phyloP scores from a whole-genome alignment of 2,888 invertebrate species.

The Chrysomela aeneicollis region DNA sequence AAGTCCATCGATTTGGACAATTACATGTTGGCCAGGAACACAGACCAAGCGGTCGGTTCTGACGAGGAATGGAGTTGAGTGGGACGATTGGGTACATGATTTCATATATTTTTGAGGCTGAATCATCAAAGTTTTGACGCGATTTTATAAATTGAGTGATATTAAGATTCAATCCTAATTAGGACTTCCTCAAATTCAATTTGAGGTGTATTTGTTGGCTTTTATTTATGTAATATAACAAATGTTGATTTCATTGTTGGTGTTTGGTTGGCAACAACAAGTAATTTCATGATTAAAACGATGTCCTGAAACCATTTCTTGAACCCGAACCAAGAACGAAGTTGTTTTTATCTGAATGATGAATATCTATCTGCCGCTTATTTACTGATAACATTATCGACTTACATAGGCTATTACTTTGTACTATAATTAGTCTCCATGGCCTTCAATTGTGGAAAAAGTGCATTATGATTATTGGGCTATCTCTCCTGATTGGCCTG shows the following conservation, averaged over 20 bases:
- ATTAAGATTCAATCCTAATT: too few relatives aligned
- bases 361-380: too few relatives aligned
- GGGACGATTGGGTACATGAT: neutral
- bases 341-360: too few relatives aligned
- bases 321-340: too few relatives aligned
- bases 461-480: too few relatives aligned
- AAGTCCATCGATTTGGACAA: constrained; percentile 75
- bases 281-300: neutral
- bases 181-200: neutral
- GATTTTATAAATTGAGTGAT: too few relatives aligned
- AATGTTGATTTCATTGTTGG: neutral
- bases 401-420: too few relatives aligned
- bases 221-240: neutral
- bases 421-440: too few relatives aligned
- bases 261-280: neutral
- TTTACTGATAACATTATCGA: neutral
- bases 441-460: too few relatives aligned
- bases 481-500: too few relatives aligned
- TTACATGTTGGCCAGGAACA: constrained; percentile 72
- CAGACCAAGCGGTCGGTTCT: constrained; percentile 61
- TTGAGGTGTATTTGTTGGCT: neutral
- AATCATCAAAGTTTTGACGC: too few relatives aligned
- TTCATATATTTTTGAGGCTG: neutral
- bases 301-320: neutral
- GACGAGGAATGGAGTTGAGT: constrained; percentile 62